Percentiles rank a stretch among this genome's conserved stretches.
Conservation (phyloP, 2,113 vertebrate genomes). For the Pavo muticus region DNA sequence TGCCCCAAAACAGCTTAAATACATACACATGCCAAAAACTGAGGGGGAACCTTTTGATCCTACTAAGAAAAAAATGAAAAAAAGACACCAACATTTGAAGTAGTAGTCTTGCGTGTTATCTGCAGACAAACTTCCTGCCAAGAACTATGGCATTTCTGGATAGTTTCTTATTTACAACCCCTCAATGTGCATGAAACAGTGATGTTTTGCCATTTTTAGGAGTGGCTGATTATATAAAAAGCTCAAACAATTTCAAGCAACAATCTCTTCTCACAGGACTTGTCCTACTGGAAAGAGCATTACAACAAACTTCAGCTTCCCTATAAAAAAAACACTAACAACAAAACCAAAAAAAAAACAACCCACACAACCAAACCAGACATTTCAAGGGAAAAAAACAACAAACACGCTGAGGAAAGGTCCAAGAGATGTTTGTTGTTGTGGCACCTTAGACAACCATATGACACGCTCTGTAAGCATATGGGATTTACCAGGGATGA, state of each 20-base stretch:
- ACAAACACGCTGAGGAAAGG: background rate
- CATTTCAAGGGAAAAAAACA: background rate
- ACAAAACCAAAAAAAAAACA: background rate
- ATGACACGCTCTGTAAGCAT: background rate
- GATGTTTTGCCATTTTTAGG: conserved; percentile 29
- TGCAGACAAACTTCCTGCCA: conserved; percentile 23
- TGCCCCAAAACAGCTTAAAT: background rate
- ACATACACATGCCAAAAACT: background rate
- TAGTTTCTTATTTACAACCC: conserved; percentile 23
- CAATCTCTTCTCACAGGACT: background rate
- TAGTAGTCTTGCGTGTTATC: background rate
- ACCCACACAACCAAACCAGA: background rate
- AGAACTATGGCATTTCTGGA: conserved; percentile 17
- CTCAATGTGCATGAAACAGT: background rate
- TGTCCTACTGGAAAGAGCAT: background rate
- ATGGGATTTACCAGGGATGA: background rate
- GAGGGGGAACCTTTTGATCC: background rate
- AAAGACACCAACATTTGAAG: background rate
- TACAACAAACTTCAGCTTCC: background rate
- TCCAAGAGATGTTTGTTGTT: background rate
- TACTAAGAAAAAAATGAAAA: background rate
- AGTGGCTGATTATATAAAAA: background rate
- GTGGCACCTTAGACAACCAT: background rate
- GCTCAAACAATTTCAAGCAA: background rate
- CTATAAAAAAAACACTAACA: background rate